Base-by-base conservation (phyloP, 2,797 vertebrate genomes). In the Malurus leucopterus region DNA sequence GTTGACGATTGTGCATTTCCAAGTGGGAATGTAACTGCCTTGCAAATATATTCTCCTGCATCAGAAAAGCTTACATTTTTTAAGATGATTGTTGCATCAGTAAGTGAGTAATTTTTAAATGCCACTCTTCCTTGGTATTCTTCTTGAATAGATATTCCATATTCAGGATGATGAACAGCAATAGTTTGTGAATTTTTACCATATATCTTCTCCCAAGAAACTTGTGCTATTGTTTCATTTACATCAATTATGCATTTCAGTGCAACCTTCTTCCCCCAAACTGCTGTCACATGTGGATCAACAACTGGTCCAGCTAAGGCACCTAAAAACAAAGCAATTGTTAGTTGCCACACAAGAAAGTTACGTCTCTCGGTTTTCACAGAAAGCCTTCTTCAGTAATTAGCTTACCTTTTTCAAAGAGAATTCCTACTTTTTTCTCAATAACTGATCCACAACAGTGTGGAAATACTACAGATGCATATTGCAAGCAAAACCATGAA, bases 1-100 rank as follows among this genome's bases (percentile, higher is more conserved):
- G 98, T 98, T 82, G 98, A 98, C 2, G 98, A 98, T 86, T 99
- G 98, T 9, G 97, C 97, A 96, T 99, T 99, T 96, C 99, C 99
- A 95, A 99, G 97, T 29, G 99, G 99, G 95, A 99, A 99, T 19
- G 99, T 99, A 84, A 97, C 98, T 93, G 98, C 98, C 97, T 99
- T 99, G 96, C 99, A 99, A 95, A 98, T 97, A 93, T 99, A 99
- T 79, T 97, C 97, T 88, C 99, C 99, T 15, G 98, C 96, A 96
- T 99, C 99, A 34, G 98, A 97, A 90, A 99, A 99, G 83, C 96
- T 97, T 55, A 99, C 98, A 73, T 98, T 98, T 92, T 97, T 97
- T 53, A 99, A 96, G 89, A 97, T 95, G 76, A 99, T 98, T 59
- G 98, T 99, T 87, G 98, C 98, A 93, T 99, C 98, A 61, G 97